Base-by-base conservation (phyloP, 2,888 invertebrate species). In the Dasysyrphus albostriatus region DNA sequence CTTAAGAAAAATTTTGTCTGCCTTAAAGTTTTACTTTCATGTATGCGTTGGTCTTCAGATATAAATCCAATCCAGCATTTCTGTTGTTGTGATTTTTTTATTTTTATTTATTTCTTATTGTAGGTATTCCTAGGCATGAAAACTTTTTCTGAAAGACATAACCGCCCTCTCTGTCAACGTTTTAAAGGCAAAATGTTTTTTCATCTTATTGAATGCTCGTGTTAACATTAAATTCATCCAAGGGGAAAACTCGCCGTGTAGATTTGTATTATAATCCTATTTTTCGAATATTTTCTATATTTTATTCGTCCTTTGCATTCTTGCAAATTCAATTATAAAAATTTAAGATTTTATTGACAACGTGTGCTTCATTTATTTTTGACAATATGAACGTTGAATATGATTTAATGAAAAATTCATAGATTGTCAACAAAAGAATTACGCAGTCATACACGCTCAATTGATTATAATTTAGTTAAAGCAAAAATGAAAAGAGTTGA, bases 311-410 rank as follows among this genome's bases (percentile, higher is more conserved):
- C 14, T 8, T 29, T 29, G 29, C 0, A 19, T 49, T 49, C 4
- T 19, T 19, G 47, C 9, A 54, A 29, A 54, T 54, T 29, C 29
- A 54, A 54, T 54, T 54, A 54, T 3, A 7, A 14, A 14, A 29
- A 54, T 54, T 29, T 14, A 29, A 29, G 54, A 54, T 54, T 54
- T 54, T 54, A 54, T 54, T 54, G 29, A 54, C 14, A 54, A 51
- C 19, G 19, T 49, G 49, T 24, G 51, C 24, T 51, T 51, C 3
- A 51, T 51, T 49, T 49, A 49, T 19, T 49, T 16, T n/a, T 6
- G 10, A 42, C n/a, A n/a, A n/a, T n/a, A n/a, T n/a, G n/a, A n/a
- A n/a, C n/a, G n/a, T n/a, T n/a, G n/a, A n/a, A 42, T 42, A n/a
- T 7, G 44, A 44, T 44, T 44, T n/a, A 3, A n/a, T 2, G n/a